Conservation (phyloP, 2,113 vertebrate species). For the Paralichthys olivaceus region DNA sequence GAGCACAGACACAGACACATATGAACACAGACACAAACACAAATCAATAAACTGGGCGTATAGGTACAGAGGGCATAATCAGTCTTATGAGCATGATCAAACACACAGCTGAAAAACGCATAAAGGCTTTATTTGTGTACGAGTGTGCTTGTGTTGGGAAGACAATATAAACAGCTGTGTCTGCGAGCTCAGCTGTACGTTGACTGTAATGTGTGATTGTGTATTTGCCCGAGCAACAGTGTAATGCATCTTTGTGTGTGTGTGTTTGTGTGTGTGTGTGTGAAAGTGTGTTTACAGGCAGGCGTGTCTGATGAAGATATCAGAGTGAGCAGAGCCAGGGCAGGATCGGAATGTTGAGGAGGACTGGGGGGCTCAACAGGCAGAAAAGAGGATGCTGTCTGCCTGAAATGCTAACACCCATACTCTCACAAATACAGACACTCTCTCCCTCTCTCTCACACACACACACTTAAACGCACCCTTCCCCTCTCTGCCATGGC, state of each 20-base stretch:
- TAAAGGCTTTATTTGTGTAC: conserved; percentile 19
- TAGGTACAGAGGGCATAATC: conserved; percentile 31
- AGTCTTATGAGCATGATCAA: conserved; percentile 45
- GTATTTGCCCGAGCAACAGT: conserved; percentile 13
- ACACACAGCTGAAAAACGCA: conserved; percentile 37
- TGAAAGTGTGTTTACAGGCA: conserved; percentile 35
- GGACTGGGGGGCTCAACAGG: conserved; percentile 43
- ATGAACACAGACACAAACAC: conserved; percentile 38
- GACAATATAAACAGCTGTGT: conserved; percentile 17
- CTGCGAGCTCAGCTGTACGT: conserved; percentile 6
- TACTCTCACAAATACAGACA: background rate
- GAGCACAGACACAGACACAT: conserved; percentile 41
- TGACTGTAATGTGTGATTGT: background rate
- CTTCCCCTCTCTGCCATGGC: conserved; percentile 38
- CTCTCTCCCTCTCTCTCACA: background rate
- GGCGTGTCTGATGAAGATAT: conserved; percentile 69
- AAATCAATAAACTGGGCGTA: conserved; percentile 54
- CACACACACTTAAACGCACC: background rate
- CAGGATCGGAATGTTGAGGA: conserved; percentile 61
- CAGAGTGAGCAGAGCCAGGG: conserved; percentile 57
- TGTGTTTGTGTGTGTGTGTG: background rate
- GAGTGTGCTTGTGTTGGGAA: conserved; percentile 14
- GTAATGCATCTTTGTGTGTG: conserved; percentile 7
- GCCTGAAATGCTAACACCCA: conserved; percentile 28
- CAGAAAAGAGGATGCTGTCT: conserved; percentile 49